Evolutionary conservation across 2,113 vertebrate species (phyloP).

Genomic region (Indicator indicator): DNA sequence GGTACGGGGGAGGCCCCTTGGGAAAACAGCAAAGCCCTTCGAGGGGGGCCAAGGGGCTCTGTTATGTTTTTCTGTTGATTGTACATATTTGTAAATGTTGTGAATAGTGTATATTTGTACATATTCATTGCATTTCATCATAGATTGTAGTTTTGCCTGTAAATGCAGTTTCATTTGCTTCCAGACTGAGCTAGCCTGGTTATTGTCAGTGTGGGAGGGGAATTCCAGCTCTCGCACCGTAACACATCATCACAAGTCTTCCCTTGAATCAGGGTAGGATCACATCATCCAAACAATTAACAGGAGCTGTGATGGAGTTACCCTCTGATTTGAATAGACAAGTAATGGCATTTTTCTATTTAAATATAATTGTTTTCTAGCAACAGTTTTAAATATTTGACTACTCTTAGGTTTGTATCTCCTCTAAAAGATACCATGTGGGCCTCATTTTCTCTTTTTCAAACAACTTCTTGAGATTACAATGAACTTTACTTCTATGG

Average conservation of each 20-base stretch:
- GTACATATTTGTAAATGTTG: too few relatives aligned
- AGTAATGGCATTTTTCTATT: not conserved
- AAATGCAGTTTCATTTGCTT: too few relatives aligned
- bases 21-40: too few relatives aligned
- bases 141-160: too few relatives aligned
- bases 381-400: not conserved
- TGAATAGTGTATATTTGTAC: too few relatives aligned
- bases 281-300: not conserved
- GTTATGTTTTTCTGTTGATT: too few relatives aligned
- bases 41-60: too few relatives aligned
- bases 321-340: not conserved
- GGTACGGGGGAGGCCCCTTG: too few relatives aligned
- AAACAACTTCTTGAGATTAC: not conserved
- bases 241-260: not conserved
- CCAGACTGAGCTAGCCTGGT: too few relatives aligned
- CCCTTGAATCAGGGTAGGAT: not conserved
- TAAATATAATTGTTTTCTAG: not conserved
- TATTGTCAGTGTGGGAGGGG: too few relatives aligned
- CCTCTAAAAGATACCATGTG: not conserved
- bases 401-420: not conserved
- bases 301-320: not conserved
- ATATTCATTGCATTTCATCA: too few relatives aligned
- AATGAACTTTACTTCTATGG: not conserved
- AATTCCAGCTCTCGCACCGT: too few relatives aligned
- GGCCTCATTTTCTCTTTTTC: not conserved